Evolutionary conservation across 1,140 invertebrate species (phyloP), one percentile per base, ranked within the genome.

Genomic region (Belonocnema kinseyi): DNA sequence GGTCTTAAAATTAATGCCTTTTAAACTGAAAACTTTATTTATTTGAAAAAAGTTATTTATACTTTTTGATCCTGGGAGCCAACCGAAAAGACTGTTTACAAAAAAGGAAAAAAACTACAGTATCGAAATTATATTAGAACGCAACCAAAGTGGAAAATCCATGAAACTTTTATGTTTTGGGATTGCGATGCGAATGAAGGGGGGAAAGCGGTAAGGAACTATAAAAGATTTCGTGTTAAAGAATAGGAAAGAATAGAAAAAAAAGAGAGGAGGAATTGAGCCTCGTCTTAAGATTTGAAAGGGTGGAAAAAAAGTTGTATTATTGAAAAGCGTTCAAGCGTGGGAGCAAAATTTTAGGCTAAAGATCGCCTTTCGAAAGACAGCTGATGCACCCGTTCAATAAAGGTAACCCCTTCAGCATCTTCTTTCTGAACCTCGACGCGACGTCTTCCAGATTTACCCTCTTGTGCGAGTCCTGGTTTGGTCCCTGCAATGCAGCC

Each of bases 291-390:
- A 71, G 76, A 71, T 83, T 85, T 87, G 82, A 85, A 70, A 77
- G 82, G 82, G 83, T 85, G 85, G 83, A 85, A 87, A 87, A 87
- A 85, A 83, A 88, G 79, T 78, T 85, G 82, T 85, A 85, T 87
- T 88, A 87, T 86, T 86, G 83, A 75, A 84, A 85, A 85, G 85
- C 83, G 83, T 87, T 86, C 82, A 83, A 86, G 85, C 86, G 87
- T 87, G 87, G 86, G 86, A 88, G 85, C 82, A 82, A 46, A 66
- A 66, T 66, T 66, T 66, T 66, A 21, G 78, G 75, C 72, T 80
- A 80, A 74, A 77, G 79, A 81, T 80, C 79, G 66, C 14, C 77
- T 75, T 75, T 75, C 76, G 50, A 72, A 40, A 76, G 78, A 58
- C 81, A 81, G 82, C 78, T 80, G 85, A 86, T 82, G 84, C 85